Percentiles rank a stretch among this genome's conserved stretches.
These are phyloP conservation scores for Paralichthys olivaceus DNA, from an alignment of 2,113 vertebrate species.

Conservation along the genomic window DNA sequence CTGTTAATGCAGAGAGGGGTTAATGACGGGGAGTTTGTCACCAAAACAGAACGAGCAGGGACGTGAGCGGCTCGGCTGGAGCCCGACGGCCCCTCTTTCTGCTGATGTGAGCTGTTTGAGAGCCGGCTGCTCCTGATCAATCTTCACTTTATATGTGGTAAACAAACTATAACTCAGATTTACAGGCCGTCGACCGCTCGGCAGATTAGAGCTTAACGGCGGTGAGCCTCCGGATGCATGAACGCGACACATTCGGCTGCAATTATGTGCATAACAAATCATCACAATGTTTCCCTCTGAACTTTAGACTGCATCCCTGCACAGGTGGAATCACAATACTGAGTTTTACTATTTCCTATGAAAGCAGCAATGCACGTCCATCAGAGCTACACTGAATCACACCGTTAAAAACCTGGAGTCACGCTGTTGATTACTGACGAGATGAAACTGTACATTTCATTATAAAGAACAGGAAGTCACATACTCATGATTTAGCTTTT, in stretches of 20 bases:
- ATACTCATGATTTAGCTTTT: too few relatives aligned
- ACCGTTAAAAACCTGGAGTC: too few relatives aligned
- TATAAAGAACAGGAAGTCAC: not conserved
- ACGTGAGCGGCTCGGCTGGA: not conserved
- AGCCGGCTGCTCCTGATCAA: constrained; percentile 47
- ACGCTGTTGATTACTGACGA: too few relatives aligned
- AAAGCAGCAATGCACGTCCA: too few relatives aligned
- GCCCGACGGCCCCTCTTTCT: constrained; percentile 8
- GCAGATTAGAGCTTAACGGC: not conserved
- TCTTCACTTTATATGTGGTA: constrained; percentile 50
- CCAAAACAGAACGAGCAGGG: constrained; percentile 39
- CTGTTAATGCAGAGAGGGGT: constrained; percentile 69
- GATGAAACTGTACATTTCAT: not conserved
- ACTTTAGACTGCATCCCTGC: not conserved
- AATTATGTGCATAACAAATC: constrained; percentile 33
- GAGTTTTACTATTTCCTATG: too few relatives aligned
- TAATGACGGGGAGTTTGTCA: constrained; percentile 65
- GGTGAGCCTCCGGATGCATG: not conserved
- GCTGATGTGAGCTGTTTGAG: constrained; percentile 54
- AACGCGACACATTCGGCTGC: not conserved
- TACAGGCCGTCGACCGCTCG: constrained; percentile 28
- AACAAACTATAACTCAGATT: constrained; percentile 69
- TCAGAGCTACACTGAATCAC: too few relatives aligned
- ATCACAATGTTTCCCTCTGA: not conserved
- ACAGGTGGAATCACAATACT: too few relatives aligned